A percentile compares a stretch with the other conserved stretches of the same genome.
Evolutionary conservation across 2,888 invertebrate genomes (phyloP).

Genomic region (Opisthograptis luteolata): DNA sequence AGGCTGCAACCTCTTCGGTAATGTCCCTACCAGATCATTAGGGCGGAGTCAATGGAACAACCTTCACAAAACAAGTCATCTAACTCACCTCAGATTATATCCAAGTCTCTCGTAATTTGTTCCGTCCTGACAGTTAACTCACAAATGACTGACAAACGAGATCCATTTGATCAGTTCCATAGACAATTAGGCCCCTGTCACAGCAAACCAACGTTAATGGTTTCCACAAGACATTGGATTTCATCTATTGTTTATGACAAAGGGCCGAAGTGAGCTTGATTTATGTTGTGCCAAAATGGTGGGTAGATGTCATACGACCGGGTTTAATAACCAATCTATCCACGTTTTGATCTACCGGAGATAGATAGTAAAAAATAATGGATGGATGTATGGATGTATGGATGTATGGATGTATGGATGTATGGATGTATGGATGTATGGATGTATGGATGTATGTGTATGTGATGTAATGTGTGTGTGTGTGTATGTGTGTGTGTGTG

Average conservation of each 20-base stretch:
- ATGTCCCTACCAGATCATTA: too few relatives aligned
- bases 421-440: too few relatives aligned
- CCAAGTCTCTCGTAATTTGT: not conserved
- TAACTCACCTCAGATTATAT: not conserved
- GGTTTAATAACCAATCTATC: too few relatives aligned
- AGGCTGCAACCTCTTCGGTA: too few relatives aligned
- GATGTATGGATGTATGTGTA: too few relatives aligned
- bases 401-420: too few relatives aligned
- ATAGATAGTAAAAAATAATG: too few relatives aligned
- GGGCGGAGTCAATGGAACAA: not conserved
- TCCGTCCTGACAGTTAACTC: not conserved
- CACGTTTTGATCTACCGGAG: too few relatives aligned
- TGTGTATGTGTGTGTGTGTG: too few relatives aligned
- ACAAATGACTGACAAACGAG: constrained; percentile 9
- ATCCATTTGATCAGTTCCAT: not conserved
- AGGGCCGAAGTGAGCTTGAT: constrained; percentile 5
- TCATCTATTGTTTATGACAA: constrained; percentile 4
- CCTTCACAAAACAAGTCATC: not conserved
- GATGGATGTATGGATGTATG: too few relatives aligned
- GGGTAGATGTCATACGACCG: too few relatives aligned
- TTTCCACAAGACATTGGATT: not conserved
- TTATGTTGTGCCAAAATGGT: constrained; percentile 7
- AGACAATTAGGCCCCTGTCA: constrained; percentile 6
- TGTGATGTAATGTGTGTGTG: too few relatives aligned
- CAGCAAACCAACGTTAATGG: not conserved